Percentiles rank a stretch among this genome's conserved stretches.
Conservation (phyloP, 2,797 vertebrate genomes). For the Galagoides demidoff region DNA sequence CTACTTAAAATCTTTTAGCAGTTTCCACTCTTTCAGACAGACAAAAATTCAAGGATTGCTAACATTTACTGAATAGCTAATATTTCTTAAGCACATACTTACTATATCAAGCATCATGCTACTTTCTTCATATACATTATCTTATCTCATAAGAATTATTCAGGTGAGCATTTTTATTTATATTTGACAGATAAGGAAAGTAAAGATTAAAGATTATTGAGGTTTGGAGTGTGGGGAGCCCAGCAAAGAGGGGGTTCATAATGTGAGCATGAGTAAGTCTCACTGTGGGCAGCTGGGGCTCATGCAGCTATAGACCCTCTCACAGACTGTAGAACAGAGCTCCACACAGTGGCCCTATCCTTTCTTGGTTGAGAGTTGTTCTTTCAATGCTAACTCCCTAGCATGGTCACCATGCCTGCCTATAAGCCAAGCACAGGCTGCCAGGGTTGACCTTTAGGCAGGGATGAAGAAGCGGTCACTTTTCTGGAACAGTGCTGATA, state of each 20-base stretch:
- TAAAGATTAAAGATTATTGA: neutral
- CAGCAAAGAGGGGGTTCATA: neutral
- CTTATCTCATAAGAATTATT: neutral
- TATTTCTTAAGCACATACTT: conserved; percentile 12
- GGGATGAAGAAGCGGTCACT: neutral
- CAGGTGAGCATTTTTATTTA: neutral
- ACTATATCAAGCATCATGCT: neutral
- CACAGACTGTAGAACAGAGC: neutral
- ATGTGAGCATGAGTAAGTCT: neutral
- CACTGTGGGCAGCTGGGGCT: neutral
- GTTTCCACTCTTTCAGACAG: neutral
- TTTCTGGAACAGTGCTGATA: neutral
- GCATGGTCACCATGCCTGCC: neutral
- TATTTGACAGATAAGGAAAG: conserved; percentile 44
- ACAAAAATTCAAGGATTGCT: neutral
- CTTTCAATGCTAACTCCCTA: neutral
- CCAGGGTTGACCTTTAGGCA: neutral
- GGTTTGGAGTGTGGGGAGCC: neutral
- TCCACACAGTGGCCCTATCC: neutral
- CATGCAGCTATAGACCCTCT: neutral
- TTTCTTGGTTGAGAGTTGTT: neutral
- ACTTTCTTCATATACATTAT: neutral
- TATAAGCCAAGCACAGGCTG: neutral
- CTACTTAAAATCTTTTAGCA: neutral
- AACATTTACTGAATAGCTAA: neutral